phyloP scores from a whole-genome alignment of 2,888 invertebrate species.

The Eupithecia subfuscata region DNA sequence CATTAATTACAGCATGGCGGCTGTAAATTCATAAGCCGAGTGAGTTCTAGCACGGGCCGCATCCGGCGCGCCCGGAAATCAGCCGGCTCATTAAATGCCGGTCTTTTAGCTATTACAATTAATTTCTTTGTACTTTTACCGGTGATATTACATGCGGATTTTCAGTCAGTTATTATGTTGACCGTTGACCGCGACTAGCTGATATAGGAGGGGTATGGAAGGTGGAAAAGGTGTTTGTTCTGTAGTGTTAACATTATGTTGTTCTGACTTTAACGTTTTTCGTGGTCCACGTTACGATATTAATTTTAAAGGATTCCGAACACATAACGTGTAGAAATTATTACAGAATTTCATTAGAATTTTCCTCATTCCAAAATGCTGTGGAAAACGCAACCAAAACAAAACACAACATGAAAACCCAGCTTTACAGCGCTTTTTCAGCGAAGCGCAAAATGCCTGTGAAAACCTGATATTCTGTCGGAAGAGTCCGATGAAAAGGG shows the following conservation, averaged over 20 bases:
- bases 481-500: neutral
- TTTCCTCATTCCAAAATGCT: neutral
- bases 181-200: neutral
- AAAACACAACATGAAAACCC: neutral
- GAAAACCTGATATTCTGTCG: neutral
- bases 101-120: neutral
- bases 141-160: neutral
- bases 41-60: constrained; percentile 54
- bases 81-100: constrained; percentile 54
- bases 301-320: neutral
- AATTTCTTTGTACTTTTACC: neutral
- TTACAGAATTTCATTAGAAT: neutral
- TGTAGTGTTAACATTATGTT: neutral
- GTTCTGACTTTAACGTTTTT: neutral
- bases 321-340: neutral
- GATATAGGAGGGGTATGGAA: neutral
- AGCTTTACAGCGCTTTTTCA: neutral
- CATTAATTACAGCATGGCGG: constrained; percentile 47
- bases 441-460: constrained; percentile 1
- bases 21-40: constrained; percentile 53
- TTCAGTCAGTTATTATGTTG: neutral
- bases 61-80: constrained; percentile 44
- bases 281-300: neutral
- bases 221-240: neutral
- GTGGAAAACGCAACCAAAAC: neutral